Evolutionary conservation across 2,797 vertebrate species (phyloP).

Genomic region (Sebastes flavidus): DNA sequence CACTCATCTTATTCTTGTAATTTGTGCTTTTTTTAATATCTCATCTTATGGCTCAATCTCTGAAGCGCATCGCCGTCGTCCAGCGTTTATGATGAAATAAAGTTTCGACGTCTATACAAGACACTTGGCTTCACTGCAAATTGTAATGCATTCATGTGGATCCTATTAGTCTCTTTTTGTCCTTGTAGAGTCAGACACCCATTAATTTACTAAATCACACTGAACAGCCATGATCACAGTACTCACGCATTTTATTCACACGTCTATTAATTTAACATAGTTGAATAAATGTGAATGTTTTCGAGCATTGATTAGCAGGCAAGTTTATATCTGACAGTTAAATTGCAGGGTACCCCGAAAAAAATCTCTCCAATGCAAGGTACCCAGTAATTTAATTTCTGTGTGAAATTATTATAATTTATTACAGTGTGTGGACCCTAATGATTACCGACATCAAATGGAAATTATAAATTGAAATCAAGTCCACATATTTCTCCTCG

Average conservation of each 20-base stretch:
- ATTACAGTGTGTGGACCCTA: constrained; percentile 96
- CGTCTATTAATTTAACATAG: constrained; percentile 98
- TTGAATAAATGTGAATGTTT: constrained; percentile 99
- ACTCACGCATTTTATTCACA: constrained; percentile 91
- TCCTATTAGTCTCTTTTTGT: constrained; percentile 91
- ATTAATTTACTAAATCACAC: constrained; percentile 98
- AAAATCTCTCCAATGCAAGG: constrained; percentile 90
- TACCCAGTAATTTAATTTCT: constrained; percentile 99
- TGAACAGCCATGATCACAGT: constrained; percentile 94
- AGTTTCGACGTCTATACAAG: constrained; percentile 71
- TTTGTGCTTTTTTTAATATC: constrained; percentile 48
- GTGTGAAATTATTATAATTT: constrained; percentile 99
- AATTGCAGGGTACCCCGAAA: constrained; percentile 91
- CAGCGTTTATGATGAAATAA: constrained; percentile 72
- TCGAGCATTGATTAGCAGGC: constrained; percentile 95
- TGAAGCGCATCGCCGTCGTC: constrained; percentile 51
- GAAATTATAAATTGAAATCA: constrained; percentile 95
- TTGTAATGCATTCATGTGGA: constrained; percentile 80
- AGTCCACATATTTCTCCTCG: constrained; percentile 86
- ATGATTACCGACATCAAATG: constrained; percentile 98
- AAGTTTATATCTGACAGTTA: constrained; percentile 98
- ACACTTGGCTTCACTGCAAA: constrained; percentile 76
- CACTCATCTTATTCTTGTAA: constrained; percentile 28
- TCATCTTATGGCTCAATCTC: constrained; percentile 38
- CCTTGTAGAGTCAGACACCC: constrained; percentile 91